These are phyloP conservation scores for Caenorhabditis brenneri DNA, from an alignment of 1,140 invertebrate species.

Conservation along the genomic window DNA sequence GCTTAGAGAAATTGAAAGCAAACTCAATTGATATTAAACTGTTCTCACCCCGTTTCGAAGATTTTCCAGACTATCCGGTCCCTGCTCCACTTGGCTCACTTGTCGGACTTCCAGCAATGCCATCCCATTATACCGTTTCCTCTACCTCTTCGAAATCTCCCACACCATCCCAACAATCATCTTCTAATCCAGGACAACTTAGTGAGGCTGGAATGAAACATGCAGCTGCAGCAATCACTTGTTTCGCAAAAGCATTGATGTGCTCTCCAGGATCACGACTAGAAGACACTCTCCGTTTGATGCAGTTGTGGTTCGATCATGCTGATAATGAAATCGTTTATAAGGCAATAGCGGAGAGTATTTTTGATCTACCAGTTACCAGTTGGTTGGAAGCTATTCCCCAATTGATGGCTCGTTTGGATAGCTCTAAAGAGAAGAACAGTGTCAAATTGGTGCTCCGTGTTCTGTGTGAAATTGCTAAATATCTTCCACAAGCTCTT, in stretches of 20 bases:
- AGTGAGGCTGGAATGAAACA: conserved; percentile 78
- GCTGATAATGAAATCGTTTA: conserved; percentile 90
- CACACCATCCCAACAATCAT: background rate
- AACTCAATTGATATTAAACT: too few relatives aligned
- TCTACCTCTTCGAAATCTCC: too few relatives aligned
- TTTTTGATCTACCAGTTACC: conserved; percentile 90
- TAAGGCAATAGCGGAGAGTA: conserved; percentile 88
- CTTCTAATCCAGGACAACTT: background rate
- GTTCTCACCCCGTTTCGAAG: background rate
- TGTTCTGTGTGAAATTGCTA: conserved; percentile 89
- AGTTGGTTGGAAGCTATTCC: conserved; percentile 98
- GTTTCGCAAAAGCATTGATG: conserved; percentile 93
- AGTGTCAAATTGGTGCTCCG: conserved; percentile 90
- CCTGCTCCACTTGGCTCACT: conserved; percentile 16
- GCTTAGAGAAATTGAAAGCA: too few relatives aligned
- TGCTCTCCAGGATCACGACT: conserved; percentile 82
- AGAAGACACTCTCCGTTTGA: conserved; percentile 91
- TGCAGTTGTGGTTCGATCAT: conserved; percentile 87
- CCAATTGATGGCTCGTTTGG: conserved; percentile 95
- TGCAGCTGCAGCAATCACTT: conserved; percentile 89
- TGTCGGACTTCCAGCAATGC: conserved; percentile 1
- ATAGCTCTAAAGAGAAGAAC: conserved; percentile 80
- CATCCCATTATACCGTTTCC: background rate
- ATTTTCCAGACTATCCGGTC: background rate
- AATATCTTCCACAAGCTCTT: conserved; percentile 82